Evolutionary conservation across 2,113 vertebrate species (phyloP).

Genomic region (Myotis brandtii): DNA sequence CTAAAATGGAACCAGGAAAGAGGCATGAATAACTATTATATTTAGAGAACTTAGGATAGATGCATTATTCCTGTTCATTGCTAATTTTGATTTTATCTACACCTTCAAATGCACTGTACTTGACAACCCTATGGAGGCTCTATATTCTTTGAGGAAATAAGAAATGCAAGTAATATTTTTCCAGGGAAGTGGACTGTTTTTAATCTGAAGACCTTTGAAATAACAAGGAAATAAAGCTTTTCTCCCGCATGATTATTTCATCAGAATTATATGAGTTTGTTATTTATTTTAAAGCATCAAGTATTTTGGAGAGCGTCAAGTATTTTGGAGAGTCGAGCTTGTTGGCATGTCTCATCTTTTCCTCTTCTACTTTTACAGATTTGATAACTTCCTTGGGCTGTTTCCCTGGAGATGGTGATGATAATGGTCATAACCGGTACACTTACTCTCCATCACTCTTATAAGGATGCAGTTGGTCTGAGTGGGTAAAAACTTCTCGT

Average conservation of each 20-base stretch:
- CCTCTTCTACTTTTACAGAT: neutral
- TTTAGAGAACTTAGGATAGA: conserved; percentile 21
- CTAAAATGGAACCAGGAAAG: conserved; percentile 35
- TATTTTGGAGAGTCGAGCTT: conserved; percentile 35
- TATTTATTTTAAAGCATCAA: conserved; percentile 51
- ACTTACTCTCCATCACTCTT: conserved; percentile 64
- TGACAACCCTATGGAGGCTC: neutral
- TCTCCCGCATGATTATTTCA: neutral
- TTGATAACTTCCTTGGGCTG: conserved; percentile 55
- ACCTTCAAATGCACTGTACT: neutral
- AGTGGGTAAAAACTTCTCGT: conserved; percentile 68
- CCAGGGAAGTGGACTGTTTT: conserved; percentile 13
- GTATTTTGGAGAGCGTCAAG: conserved; percentile 46
- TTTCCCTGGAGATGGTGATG: conserved; percentile 69
- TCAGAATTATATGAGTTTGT: neutral
- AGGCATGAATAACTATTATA: neutral
- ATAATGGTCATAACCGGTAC: conserved; percentile 66
- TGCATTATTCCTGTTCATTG: neutral
- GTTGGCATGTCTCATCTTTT: neutral
- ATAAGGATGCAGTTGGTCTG: conserved; percentile 59
- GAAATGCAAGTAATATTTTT: conserved; percentile 39
- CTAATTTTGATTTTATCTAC: conserved; percentile 50
- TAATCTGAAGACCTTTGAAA: conserved; percentile 45
- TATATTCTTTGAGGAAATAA: conserved; percentile 45
- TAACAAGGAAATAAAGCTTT: neutral